Conservation (phyloP, 2,888 invertebrate genomes). For the Cryptus viduatorius region DNA sequence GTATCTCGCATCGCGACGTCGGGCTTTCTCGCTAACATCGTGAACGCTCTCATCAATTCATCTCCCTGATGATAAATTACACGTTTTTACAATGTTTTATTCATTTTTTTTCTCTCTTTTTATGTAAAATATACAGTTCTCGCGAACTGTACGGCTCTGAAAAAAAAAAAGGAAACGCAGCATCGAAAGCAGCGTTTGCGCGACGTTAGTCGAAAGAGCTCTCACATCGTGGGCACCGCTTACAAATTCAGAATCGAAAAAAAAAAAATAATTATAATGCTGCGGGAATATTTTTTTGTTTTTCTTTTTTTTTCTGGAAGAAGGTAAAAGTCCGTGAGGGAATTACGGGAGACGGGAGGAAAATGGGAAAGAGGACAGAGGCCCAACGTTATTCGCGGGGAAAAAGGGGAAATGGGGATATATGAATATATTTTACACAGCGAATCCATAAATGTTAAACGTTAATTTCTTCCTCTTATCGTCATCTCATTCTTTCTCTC, state of each 20-base stretch:
- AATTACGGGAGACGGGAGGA: conserved; percentile 56
- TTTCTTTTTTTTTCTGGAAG: conserved; percentile 44
- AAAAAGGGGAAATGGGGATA: conserved; percentile 63
- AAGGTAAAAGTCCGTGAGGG: conserved; percentile 17
- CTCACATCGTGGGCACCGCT: conserved; percentile 56
- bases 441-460: conserved; percentile 80
- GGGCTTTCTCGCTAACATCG: conserved; percentile 62
- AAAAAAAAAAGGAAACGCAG: conserved; percentile 56
- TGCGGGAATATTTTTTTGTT: conserved; percentile 21
- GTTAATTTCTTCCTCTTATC: conserved; percentile 72
- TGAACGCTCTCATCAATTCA: conserved; percentile 45
- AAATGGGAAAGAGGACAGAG: conserved; percentile 12
- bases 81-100: background rate
- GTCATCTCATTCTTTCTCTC: conserved; percentile 69
- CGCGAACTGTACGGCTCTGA: background rate
- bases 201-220: conserved; percentile 60
- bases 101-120: background rate
- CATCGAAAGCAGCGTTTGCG: conserved; percentile 45
- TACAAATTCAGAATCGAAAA: conserved; percentile 59
- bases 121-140: conserved; percentile 25
- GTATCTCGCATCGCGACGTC: conserved; percentile 75
- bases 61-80: conserved; percentile 42
- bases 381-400: conserved; percentile 65
- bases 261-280: conserved; percentile 47
- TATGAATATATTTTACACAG: conserved; percentile 77